phyloP scores from a whole-genome alignment of 2,113 vertebrate genomes.

The Galemys pyrenaicus region DNA sequence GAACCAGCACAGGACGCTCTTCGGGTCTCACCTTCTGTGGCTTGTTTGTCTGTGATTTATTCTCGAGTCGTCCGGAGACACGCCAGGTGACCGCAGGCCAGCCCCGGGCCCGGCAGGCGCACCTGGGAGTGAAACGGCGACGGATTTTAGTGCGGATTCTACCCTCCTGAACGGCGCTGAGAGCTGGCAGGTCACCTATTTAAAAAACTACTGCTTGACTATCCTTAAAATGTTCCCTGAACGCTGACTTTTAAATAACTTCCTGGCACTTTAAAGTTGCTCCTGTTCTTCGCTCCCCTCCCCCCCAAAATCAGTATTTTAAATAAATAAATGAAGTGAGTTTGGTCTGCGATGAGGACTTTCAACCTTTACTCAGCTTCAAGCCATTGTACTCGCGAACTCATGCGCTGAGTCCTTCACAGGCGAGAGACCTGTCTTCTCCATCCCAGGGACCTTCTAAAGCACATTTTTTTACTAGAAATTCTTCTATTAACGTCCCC shows the following conservation, averaged over 20 bases:
- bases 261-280: background rate
- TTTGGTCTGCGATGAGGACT: background rate
- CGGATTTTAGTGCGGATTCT: too few relatives aligned
- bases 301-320: background rate
- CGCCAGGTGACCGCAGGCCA: too few relatives aligned
- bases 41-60: too few relatives aligned
- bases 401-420: background rate
- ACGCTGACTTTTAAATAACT: background rate
- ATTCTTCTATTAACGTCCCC: background rate
- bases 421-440: background rate
- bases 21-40: too few relatives aligned
- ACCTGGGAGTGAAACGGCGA: too few relatives aligned
- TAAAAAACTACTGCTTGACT: too few relatives aligned
- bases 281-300: background rate
- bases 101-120: too few relatives aligned
- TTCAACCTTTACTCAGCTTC: background rate
- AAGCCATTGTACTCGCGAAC: background rate
- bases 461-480: background rate
- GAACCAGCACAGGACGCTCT: too few relatives aligned
- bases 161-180: too few relatives aligned
- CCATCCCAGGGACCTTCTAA: background rate
- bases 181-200: too few relatives aligned
- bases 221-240: background rate
- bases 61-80: too few relatives aligned
- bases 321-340: background rate